Evolutionary conservation across 2,113 vertebrate genomes (phyloP), one percentile per base, ranked within the genome.

Genomic region (Epinephelus moara): DNA sequence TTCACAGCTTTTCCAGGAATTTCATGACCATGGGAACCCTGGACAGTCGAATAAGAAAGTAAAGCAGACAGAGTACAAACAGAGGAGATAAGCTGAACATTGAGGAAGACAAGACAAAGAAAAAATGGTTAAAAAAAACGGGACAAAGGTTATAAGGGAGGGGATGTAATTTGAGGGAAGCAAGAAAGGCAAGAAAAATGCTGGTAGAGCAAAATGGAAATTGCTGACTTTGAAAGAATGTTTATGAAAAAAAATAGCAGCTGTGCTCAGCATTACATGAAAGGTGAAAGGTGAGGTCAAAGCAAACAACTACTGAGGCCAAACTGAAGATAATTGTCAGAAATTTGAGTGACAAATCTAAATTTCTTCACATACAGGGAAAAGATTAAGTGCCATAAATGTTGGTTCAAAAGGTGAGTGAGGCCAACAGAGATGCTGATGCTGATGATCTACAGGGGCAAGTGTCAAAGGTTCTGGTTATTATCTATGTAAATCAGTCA

Each of bases 241-340:
- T 49, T 69, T 30, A 7, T 37, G 6, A 7, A 37, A 17, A 75
- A 81, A 68, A 52, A 42, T 59, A 53, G 40, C 25, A 11, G 69
- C 67, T 57, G 33, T 19, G 74, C 50, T 89, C 64, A 85, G 75
- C 63, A 19, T 55, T 63, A 60, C 71, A 70, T 25, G 6, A 76
- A 66, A 84, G 84, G 85, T 87, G 62, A 86, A 86, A 90, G 84
- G 75, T 85, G 59, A 72, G 67, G 75, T 89, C 75, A 83, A 67
- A 72, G 23, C 55, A 84, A 84, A 77, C 68, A 78, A 47, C 56
- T 2, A 52, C 2, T 0, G 37, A 60, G 8, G 60, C n/a, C 37
- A 63, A 64, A 55, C 53, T 60, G 42, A 52, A 56, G 42, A 71
- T 74, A 10, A 86, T 75, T 79, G 55, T 50, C n/a, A 69, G 50